Conservation (phyloP, 2,113 vertebrate genomes). For the Cygnus atratus region DNA sequence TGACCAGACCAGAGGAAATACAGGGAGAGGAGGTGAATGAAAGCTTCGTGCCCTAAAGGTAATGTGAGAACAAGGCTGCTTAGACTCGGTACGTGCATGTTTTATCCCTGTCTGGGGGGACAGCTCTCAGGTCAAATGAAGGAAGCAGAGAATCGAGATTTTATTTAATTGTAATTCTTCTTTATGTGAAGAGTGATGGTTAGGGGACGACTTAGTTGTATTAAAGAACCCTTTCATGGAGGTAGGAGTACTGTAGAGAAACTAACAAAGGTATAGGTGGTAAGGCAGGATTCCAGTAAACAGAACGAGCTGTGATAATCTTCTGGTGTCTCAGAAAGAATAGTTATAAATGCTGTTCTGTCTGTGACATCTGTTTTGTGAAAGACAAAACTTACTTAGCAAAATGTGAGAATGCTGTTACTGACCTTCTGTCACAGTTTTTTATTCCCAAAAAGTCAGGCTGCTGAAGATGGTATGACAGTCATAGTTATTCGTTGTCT, state of each 20-base stretch:
- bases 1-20: neutral
- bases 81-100: neutral
- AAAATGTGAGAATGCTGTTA: constrained; percentile 38
- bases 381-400: constrained; percentile 58
- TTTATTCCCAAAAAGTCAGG: constrained; percentile 32
- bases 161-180: neutral
- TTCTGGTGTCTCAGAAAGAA: constrained; percentile 2
- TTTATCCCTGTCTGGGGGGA: neutral
- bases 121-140: neutral
- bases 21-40: neutral
- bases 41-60: neutral
- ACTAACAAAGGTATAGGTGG: neutral
- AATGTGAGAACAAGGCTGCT: neutral
- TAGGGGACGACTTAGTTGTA: neutral
- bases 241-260: neutral
- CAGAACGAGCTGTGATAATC: neutral
- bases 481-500: constrained; percentile 28
- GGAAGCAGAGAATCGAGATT: neutral
- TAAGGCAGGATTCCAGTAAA: neutral
- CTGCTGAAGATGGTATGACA: neutral
- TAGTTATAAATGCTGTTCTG: constrained; percentile 2
- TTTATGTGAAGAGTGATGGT: neutral
- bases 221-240: neutral
- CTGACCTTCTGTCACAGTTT: constrained; percentile 39
- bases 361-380: constrained; percentile 49